phyloP scores from a whole-genome alignment of 2,797 vertebrate genomes.

The Lithobates pipiens region DNA sequence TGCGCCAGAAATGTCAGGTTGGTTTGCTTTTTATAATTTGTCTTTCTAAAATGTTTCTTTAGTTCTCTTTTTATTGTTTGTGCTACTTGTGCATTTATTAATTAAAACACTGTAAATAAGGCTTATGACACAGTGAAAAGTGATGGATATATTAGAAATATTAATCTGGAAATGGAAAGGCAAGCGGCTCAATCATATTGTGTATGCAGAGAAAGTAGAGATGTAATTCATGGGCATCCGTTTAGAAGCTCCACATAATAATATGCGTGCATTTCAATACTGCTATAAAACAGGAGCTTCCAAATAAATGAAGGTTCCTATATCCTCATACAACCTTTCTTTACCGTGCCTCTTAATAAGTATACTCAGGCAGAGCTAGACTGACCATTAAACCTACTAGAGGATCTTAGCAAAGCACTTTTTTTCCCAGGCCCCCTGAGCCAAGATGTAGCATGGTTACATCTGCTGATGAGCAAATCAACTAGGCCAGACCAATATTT shows the following conservation, averaged over 20 bases:
- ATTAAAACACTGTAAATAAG: slow-evolving; percentile 58
- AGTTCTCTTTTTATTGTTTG: slow-evolving; percentile 38
- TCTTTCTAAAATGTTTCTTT: slow-evolving; percentile 58
- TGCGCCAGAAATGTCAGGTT: slow-evolving; percentile 62
- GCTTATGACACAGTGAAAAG: slow-evolving; percentile 56
- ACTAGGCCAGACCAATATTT: neutral
- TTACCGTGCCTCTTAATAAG: neutral
- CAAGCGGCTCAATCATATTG: slow-evolving; percentile 12
- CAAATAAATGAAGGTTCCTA: slow-evolving; percentile 8
- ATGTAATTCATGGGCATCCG: slow-evolving; percentile 27
- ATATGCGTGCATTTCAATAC: neutral
- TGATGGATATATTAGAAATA: slow-evolving; percentile 59
- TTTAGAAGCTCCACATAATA: slow-evolving; percentile 22
- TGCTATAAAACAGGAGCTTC: slow-evolving; percentile 13
- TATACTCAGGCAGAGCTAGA: neutral
- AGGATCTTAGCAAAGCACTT: neutral
- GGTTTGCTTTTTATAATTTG: slow-evolving; percentile 60
- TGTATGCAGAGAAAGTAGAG: slow-evolving; percentile 40
- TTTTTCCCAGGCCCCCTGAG: neutral
- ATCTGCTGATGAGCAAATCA: neutral
- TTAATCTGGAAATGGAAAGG: slow-evolving; percentile 54
- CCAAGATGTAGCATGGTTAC: neutral
- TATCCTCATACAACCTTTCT: slow-evolving; percentile 24
- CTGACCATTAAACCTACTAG: neutral
- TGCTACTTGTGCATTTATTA: slow-evolving; percentile 51